Evolutionary conservation across 2,113 vertebrate species (phyloP).

Genomic region (Siniperca knerii): DNA sequence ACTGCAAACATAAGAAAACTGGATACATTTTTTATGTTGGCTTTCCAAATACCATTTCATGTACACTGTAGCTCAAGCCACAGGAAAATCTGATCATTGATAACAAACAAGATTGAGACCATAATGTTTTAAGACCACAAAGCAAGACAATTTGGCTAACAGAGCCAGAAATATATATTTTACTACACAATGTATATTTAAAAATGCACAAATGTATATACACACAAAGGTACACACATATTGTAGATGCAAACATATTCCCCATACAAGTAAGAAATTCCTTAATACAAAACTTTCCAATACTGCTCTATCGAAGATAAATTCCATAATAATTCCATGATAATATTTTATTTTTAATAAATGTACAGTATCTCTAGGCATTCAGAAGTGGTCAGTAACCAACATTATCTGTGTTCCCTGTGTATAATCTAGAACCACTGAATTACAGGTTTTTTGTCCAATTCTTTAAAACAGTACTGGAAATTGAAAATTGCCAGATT

Average conservation of each 20-base stretch:
- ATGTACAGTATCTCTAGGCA: background rate
- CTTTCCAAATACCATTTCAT: background rate
- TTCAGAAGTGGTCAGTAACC: background rate
- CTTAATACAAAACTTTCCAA: constrained; percentile 16
- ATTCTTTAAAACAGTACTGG: background rate
- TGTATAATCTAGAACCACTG: constrained; percentile 1
- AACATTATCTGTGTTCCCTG: background rate
- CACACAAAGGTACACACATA: background rate
- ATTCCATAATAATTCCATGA: background rate
- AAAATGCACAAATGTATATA: background rate
- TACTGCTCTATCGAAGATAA: background rate
- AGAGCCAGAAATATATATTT: background rate
- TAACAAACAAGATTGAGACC: constrained; percentile 12
- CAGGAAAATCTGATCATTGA: background rate
- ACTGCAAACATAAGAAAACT: background rate
- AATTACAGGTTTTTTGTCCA: background rate
- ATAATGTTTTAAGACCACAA: constrained; percentile 40
- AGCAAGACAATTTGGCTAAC: background rate
- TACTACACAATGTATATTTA: background rate
- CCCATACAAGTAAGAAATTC: background rate
- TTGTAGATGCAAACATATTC: constrained; percentile 22
- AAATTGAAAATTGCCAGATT: background rate
- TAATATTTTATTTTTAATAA: constrained; percentile 7
- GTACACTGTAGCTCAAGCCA: background rate
- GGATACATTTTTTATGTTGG: background rate